Percentiles rank a stretch among this genome's conserved stretches.
phyloP scores from a whole-genome alignment of 2,888 invertebrate species.

The Macrosiphum euphorbiae region DNA sequence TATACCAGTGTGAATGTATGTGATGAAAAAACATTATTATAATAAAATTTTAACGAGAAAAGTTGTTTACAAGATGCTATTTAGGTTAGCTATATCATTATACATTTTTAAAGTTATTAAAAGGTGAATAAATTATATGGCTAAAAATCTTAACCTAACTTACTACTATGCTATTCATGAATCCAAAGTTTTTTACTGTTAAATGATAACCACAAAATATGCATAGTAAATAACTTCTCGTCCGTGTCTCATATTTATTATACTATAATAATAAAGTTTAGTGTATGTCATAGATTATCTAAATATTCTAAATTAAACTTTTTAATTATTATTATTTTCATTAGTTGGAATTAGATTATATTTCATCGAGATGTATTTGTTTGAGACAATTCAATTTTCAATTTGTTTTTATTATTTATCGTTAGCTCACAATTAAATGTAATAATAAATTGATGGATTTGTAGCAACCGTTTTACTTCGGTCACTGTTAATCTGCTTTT shows the following conservation, averaged over 20 bases:
- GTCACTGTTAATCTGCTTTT: neutral
- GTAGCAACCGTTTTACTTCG: neutral
- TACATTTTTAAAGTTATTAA: slow-evolving; percentile 31
- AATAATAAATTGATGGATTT: neutral
- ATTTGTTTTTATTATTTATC: neutral
- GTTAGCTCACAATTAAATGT: neutral
- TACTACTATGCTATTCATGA: slow-evolving; percentile 28
- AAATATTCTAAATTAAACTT: neutral
- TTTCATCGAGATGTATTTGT: neutral
- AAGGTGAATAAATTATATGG: slow-evolving; percentile 10
- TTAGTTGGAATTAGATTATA: neutral
- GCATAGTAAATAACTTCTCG: neutral
- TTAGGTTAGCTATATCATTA: slow-evolving; percentile 27
- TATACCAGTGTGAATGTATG: neutral
- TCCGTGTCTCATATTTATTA: neutral
- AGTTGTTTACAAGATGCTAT: slow-evolving; percentile 1
- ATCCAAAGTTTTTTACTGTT: slow-evolving; percentile 23
- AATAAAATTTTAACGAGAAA: neutral
- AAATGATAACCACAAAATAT: slow-evolving; percentile 16
- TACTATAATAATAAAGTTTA: neutral
- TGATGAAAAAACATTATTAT: neutral
- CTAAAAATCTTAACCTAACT: slow-evolving; percentile 1
- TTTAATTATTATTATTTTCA: neutral
- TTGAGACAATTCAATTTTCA: neutral
- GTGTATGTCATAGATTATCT: neutral